A percentile compares a stretch with the other conserved stretches of the same genome.
Evolutionary conservation across 2,888 invertebrate species (phyloP).

Genomic region (Lepidocyrtoides sp.): DNA sequence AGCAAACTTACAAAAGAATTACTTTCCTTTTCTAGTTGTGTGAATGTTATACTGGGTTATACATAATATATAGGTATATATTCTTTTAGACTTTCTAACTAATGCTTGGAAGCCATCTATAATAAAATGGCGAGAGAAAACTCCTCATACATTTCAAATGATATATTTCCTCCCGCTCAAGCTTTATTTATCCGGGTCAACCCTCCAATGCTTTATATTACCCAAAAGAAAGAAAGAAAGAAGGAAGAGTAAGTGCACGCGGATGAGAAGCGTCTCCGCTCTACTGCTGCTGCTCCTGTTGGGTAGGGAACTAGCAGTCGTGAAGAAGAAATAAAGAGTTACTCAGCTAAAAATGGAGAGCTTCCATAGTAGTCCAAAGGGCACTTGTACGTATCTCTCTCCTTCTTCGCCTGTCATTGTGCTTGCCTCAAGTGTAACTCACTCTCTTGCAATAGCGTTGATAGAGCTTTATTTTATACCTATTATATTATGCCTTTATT

Average conservation of each 20-base stretch:
- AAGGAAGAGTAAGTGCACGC: not conserved
- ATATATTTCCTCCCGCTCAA: constrained; percentile 36
- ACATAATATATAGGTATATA: not conserved
- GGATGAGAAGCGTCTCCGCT: constrained; percentile 5
- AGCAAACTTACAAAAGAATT: constrained; percentile 36
- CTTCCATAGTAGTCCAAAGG: not conserved
- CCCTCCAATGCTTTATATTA: constrained; percentile 19
- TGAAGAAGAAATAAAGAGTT: constrained; percentile 8
- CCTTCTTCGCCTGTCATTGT: not conserved
- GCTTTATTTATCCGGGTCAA: constrained; percentile 61
- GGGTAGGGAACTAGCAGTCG: not conserved
- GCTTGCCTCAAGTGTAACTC: constrained; percentile 5
- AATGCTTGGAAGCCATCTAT: constrained; percentile 4
- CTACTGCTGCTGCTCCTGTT: no score
- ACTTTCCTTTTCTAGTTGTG: constrained; percentile 20
- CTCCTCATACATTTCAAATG: constrained; percentile 45
- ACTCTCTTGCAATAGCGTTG: not conserved
- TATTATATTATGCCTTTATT: not conserved
- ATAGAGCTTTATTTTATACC: not conserved
- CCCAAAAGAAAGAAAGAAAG: not conserved
- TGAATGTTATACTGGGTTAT: no score
- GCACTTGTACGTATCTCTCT: constrained; percentile 28
- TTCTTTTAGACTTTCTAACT: not conserved
- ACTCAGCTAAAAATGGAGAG: constrained; percentile 9
- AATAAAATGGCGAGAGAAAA: constrained; percentile 23